Base-by-base conservation (phyloP, 2,113 vertebrate species). In the Hippolais icterina region DNA sequence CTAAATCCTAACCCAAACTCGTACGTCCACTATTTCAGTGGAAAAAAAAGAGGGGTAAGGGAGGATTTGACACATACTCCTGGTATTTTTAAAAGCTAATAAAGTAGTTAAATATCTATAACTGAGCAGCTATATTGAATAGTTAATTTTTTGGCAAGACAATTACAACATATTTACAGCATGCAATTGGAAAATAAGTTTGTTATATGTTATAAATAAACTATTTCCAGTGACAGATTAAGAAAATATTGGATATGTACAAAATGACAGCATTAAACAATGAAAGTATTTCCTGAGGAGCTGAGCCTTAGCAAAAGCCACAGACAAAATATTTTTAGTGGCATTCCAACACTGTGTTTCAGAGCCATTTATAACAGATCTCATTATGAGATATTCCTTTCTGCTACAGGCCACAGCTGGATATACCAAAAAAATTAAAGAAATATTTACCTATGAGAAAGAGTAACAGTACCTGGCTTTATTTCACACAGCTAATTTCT, bases 151-250 rank as follows among this genome's bases (percentile, higher is more conserved):
- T 95, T 94, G 79, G 87, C 88, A 94, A 80, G 76, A 33, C 52
- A 42, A 31, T 49, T 93, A 80, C 88, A 92, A 68, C 13, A 35
- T 96, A 96, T 96, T 97, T 96, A 96, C 92, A 93, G 12, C 85
- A 95, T 89, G 79, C 90, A 92, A 95, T 81, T 93, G 95, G 94
- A 94, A 97, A 96, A 96, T 89, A 96, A 94, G 76, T 49, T 92
- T 90, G 93, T 96, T 97, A 95, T 94, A 96, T 92, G 96, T 96
- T 97, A 96, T 94, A 97, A 96, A 97, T 96, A 96, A 95, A 95
- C 72, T 93, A 93, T 92, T 96, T 85, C 53, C 44, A 95, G 92
- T 84, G 88, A 96, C 93, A 93, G 92, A 96, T 97, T 96, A 95
- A 95, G 89, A 95, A 96, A 96, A 97, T 97, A 95, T 78, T 97